A percentile compares a stretch with the other conserved stretches of the same genome.
phyloP scores from a whole-genome alignment of 2,113 vertebrate species.

The Megalops atlanticus region DNA sequence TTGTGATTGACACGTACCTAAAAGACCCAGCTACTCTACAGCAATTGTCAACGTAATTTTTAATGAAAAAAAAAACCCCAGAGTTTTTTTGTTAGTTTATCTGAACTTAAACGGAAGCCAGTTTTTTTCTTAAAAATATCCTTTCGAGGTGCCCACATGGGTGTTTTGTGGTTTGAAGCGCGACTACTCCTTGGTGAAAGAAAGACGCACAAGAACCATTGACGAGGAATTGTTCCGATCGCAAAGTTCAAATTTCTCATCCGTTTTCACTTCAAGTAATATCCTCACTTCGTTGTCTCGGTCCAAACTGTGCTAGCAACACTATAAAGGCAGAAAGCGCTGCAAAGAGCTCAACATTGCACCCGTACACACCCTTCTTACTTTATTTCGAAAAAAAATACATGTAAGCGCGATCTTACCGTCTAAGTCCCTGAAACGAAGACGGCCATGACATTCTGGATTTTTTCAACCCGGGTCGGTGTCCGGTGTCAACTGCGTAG shows the following conservation, averaged over 20 bases:
- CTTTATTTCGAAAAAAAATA: not conserved
- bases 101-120: not conserved
- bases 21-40: no score
- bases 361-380: not conserved
- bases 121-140: not conserved
- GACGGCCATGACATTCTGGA: constrained; percentile 98
- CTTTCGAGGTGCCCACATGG: not conserved
- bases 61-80: no score
- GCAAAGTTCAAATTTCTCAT: not conserved
- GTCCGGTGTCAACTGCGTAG: constrained; percentile 90
- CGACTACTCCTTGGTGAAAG: not conserved
- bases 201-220: not conserved
- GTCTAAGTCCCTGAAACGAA: constrained; percentile 95
- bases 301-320: not conserved
- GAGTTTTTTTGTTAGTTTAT: no score
- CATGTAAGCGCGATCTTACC: constrained; percentile 72
- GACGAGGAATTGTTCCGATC: not conserved
- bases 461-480: constrained; percentile 94
- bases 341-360: not conserved
- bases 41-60: no score
- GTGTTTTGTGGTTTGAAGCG: not conserved
- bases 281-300: not conserved
- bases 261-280: not conserved
- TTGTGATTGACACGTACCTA: no score
- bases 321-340: not conserved